Percentiles rank a stretch among this genome's conserved stretches.
These are phyloP conservation scores for Crossaster papposus DNA, from an alignment of 53 echinoderm and acorn worm species.

Conservation along the genomic window DNA sequence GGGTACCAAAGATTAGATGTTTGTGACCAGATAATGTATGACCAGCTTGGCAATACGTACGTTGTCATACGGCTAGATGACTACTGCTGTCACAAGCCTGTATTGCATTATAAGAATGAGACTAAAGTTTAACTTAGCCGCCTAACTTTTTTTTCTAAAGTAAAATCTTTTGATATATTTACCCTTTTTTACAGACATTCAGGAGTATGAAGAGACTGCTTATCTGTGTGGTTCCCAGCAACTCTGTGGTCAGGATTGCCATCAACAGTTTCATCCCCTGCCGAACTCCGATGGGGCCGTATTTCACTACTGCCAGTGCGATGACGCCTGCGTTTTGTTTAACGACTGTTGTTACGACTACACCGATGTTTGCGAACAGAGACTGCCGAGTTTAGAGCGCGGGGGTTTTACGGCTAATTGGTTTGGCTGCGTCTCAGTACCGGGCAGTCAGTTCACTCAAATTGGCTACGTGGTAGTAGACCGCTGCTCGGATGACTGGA, in stretches of 20 bases:
- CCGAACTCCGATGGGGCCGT: background rate
- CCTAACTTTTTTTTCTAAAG: too few relatives aligned
- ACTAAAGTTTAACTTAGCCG: background rate
- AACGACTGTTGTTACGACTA: constrained; percentile 59
- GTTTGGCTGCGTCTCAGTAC: constrained; percentile 16
- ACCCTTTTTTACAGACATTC: constrained; percentile 15
- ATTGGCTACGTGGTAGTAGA: constrained; percentile 35
- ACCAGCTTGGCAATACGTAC: too few relatives aligned
- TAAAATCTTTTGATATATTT: background rate
- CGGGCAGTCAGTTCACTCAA: constrained; percentile 32
- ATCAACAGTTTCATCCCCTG: constrained; percentile 35
- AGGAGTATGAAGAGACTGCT: constrained; percentile 11
- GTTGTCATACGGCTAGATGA: background rate
- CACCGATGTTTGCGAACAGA: background rate
- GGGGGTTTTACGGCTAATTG: background rate
- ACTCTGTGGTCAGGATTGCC: background rate
- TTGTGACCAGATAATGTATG: too few relatives aligned
- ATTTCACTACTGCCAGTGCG: constrained; percentile 50
- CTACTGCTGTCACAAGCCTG: background rate
- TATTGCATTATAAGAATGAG: background rate
- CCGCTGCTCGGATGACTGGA: constrained; percentile 41
- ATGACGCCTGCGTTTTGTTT: constrained; percentile 41
- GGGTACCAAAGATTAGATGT: too few relatives aligned
- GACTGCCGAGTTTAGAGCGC: background rate
- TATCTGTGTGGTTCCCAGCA: constrained; percentile 34